These are phyloP conservation scores for Amblyjoppa fuscipennis DNA, from an alignment of 2,888 invertebrate genomes.

Conservation along the genomic window DNA sequence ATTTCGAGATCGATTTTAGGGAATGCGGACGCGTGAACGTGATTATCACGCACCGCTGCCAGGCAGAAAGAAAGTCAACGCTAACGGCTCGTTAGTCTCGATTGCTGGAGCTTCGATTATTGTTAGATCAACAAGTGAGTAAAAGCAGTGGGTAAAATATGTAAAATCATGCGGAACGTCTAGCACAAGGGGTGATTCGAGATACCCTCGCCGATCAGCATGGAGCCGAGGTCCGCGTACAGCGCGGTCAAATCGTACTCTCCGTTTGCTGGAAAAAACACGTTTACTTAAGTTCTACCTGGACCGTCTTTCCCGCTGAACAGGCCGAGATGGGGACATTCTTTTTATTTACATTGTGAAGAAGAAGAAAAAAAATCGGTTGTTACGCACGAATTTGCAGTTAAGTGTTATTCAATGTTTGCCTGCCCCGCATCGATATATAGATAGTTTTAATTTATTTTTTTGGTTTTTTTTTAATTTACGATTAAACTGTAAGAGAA, in stretches of 20 bases:
- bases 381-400: constrained; percentile 30
- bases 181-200: constrained; percentile 74
- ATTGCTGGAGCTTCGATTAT: constrained; percentile 27
- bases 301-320: constrained; percentile 22
- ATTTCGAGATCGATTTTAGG: constrained; percentile 38
- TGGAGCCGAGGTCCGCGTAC: constrained; percentile 83
- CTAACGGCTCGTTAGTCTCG: constrained; percentile 53
- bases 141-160: constrained; percentile 66
- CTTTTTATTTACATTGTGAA: constrained; percentile 4
- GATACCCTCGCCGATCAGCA: constrained; percentile 84
- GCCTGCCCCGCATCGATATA: not conserved
- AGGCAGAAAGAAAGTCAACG: constrained; percentile 46
- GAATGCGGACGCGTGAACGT: constrained; percentile 43
- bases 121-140: constrained; percentile 56
- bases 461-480: not conserved
- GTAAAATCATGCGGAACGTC: constrained; percentile 68
- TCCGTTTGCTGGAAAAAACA: constrained; percentile 81
- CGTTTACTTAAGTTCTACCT: constrained; percentile 59
- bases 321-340: constrained; percentile 30
- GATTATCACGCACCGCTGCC: constrained; percentile 49
- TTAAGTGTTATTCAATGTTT: constrained; percentile 3
- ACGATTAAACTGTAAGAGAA: constrained; percentile 2
- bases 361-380: constrained; percentile 7
- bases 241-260: constrained; percentile 84
- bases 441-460: constrained; percentile 13